Conservation (phyloP, 2,888 invertebrate species). For the Leucophenga maculata region DNA sequence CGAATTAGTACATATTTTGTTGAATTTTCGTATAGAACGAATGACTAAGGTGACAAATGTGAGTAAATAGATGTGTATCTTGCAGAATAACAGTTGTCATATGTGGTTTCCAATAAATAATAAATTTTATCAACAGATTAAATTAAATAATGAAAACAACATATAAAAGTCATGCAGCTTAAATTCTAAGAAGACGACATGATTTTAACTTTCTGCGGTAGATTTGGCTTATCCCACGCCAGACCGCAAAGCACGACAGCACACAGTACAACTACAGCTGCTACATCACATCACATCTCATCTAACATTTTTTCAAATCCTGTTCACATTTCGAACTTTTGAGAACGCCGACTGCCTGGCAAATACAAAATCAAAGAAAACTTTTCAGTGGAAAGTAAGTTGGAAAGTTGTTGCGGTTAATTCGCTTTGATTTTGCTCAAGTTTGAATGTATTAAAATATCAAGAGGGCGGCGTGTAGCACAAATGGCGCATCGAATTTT, state of each 20-base stretch:
- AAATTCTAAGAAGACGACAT: constrained; percentile 1
- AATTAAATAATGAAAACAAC: background rate
- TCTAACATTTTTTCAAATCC: background rate
- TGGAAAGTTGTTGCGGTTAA: background rate
- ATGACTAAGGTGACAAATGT: too few relatives aligned
- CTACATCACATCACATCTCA: too few relatives aligned
- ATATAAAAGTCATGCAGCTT: background rate
- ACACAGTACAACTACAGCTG: too few relatives aligned
- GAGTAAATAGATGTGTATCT: too few relatives aligned
- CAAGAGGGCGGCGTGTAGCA: background rate
- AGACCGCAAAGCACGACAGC: background rate
- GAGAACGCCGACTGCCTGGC: background rate
- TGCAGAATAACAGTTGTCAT: too few relatives aligned
- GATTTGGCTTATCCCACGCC: background rate
- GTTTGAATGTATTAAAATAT: background rate
- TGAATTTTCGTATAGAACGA: too few relatives aligned
- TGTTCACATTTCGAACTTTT: background rate
- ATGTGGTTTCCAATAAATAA: background rate
- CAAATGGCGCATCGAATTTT: background rate
- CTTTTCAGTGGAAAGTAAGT: background rate
- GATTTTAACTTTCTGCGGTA: constrained; percentile 15
- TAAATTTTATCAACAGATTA: background rate
- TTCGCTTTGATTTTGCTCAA: background rate
- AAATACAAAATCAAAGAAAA: constrained; percentile 9
- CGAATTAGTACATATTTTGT: too few relatives aligned